These are phyloP conservation scores for Recurvirostra avosetta DNA, from an alignment of 2,113 vertebrate genomes.

Conservation along the genomic window DNA sequence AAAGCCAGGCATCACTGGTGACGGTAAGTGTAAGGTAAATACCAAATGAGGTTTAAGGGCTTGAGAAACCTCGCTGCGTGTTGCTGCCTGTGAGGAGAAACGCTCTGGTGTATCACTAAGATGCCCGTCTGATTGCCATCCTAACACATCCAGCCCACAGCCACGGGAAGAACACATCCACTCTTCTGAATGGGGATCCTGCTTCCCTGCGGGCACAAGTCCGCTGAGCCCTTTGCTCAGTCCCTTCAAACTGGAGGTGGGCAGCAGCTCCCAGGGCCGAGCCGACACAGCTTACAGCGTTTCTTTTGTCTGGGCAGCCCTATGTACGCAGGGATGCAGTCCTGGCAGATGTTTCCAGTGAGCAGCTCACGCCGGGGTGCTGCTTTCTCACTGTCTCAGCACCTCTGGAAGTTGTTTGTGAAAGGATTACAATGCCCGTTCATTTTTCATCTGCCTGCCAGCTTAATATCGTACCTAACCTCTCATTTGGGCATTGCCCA, in stretches of 20 bases:
- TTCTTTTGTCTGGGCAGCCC: not conserved
- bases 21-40: not conserved
- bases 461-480: not conserved
- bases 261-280: not conserved
- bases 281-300: not conserved
- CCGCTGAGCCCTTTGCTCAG: accelerated
- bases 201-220: not conserved
- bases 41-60: not conserved
- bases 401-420: not conserved
- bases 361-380: not conserved
- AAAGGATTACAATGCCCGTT: not conserved
- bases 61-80: not conserved
- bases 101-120: not conserved
- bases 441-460: constrained; percentile 21
- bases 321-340: not conserved
- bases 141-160: not conserved
- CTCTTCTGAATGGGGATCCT: accelerated
- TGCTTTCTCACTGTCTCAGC: not conserved
- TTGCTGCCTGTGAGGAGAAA: not conserved
- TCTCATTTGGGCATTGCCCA: constrained; percentile 35
- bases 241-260: not conserved
- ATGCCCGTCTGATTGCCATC: not conserved
- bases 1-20: not conserved
- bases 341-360: not conserved
- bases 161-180: accelerated